Percentiles rank a stretch among this genome's conserved stretches.
Evolutionary conservation across 2,797 vertebrate genomes (phyloP).

Genomic region (Toxotes lorentzi): DNA sequence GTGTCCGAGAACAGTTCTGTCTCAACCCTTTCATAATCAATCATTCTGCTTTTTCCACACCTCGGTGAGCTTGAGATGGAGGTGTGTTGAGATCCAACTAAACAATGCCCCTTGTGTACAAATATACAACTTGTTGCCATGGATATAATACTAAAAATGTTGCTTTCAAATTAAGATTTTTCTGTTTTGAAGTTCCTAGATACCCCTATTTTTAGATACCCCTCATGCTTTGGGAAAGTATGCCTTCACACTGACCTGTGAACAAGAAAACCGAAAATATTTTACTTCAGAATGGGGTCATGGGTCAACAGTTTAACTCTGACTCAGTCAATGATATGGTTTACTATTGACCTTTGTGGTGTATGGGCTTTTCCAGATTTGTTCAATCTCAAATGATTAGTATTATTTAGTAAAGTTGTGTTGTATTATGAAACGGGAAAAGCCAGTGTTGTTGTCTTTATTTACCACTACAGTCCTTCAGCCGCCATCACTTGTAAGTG

Average conservation of each 20-base stretch:
- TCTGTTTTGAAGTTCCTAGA: not conserved
- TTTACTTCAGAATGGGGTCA: not conserved
- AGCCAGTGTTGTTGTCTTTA: not conserved
- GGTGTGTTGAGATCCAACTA: constrained; percentile 16
- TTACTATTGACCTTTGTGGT: not conserved
- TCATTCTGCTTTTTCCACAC: constrained; percentile 16
- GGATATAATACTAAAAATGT: constrained; percentile 6
- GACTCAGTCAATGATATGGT: not conserved
- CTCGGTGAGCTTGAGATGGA: not conserved
- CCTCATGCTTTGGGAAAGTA: not conserved
- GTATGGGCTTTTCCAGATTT: not conserved
- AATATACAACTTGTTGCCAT: constrained; percentile 14
- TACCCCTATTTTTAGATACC: not conserved
- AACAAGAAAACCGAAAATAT: not conserved
- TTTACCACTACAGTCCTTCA: not conserved
- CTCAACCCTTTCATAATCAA: constrained; percentile 10
- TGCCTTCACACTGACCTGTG: not conserved
- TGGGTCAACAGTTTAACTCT: not conserved
- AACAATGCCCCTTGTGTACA: not conserved
- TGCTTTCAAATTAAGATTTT: not conserved
- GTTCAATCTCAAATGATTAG: not conserved
- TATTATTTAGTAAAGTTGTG: not conserved
- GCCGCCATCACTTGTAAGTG: not conserved
- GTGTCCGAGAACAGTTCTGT: not conserved
- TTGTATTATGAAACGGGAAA: not conserved